Conservation (phyloP, 2,888 invertebrate genomes). For the Meta bourneti region DNA sequence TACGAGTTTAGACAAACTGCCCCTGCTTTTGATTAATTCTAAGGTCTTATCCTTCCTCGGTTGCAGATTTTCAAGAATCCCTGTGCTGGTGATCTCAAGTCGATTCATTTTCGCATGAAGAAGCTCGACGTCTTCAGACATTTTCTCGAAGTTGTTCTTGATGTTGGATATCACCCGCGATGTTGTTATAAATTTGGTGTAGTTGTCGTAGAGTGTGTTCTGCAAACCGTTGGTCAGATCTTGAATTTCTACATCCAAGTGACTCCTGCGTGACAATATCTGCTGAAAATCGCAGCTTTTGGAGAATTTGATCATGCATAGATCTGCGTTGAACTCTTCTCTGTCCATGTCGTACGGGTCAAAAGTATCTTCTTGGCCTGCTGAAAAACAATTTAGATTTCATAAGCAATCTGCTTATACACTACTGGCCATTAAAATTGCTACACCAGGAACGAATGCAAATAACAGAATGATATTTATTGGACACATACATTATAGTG, state of each 20-base stretch:
- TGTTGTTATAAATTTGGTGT: constrained; percentile 29
- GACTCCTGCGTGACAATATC: constrained; percentile 19
- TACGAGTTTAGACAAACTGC: constrained; percentile 1
- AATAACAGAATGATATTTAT: no score
- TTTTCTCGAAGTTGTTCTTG: constrained; percentile 14
- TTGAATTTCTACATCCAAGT: constrained; percentile 37
- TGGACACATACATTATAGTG: no score
- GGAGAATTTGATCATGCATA: constrained; percentile 34
- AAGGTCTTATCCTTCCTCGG: constrained; percentile 6
- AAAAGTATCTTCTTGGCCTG: constrained; percentile 17
- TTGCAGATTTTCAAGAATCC: constrained; percentile 34
- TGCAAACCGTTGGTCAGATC: constrained; percentile 13
- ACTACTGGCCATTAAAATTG: no score
- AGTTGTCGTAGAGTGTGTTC: constrained; percentile 54
- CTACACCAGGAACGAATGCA: no score
- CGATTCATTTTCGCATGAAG: constrained; percentile 5
- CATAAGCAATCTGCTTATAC: not conserved
- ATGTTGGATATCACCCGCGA: constrained; percentile 39
- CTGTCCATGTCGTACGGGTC: constrained; percentile 58
- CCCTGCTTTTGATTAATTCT: constrained; percentile 10
- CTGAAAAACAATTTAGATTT: not conserved
- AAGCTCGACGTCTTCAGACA: constrained; percentile 7
- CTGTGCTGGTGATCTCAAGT: not conserved
- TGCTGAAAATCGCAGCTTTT: constrained; percentile 21
- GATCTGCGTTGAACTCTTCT: constrained; percentile 58